Evolutionary conservation across 2,113 vertebrate genomes (phyloP).

Genomic region (Lepus europaeus): DNA sequence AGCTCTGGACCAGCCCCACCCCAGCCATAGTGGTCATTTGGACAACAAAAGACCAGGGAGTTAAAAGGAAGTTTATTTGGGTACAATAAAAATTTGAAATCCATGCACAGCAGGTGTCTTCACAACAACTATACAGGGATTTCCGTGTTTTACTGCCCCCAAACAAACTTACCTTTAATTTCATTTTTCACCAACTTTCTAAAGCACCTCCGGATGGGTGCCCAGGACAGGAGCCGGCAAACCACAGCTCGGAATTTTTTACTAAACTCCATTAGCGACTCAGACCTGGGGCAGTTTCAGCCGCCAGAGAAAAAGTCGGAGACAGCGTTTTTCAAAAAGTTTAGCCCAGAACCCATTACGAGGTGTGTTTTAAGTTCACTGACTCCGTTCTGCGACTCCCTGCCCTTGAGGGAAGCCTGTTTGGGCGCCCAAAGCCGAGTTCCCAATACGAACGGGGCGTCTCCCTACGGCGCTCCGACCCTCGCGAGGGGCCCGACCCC

Average conservation of each 20-base stretch:
- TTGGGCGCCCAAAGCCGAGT: background rate
- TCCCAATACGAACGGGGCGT: background rate
- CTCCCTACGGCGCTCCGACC: background rate
- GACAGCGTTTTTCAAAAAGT: background rate
- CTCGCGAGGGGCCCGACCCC: background rate
- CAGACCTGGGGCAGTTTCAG: background rate
- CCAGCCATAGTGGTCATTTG: too few species aligned
- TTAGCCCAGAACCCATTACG: background rate
- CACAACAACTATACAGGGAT: background rate
- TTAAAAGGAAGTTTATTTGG: too few species aligned
- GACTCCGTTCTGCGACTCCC: background rate
- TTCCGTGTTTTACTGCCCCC: too few species aligned
- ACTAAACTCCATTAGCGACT: background rate
- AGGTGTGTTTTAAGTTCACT: background rate
- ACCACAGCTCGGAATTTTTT: background rate
- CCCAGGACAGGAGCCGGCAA: background rate
- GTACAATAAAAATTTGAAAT: too few species aligned
- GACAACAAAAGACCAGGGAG: too few species aligned
- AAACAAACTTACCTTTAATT: too few species aligned
- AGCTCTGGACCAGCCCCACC: too few species aligned
- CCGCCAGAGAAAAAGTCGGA: background rate
- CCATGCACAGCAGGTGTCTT: too few species aligned
- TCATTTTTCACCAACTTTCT: background rate
- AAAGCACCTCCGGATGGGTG: background rate
- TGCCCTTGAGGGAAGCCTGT: background rate